Conservation (phyloP, 2,888 invertebrate species). For the Phaonia tiefii region DNA sequence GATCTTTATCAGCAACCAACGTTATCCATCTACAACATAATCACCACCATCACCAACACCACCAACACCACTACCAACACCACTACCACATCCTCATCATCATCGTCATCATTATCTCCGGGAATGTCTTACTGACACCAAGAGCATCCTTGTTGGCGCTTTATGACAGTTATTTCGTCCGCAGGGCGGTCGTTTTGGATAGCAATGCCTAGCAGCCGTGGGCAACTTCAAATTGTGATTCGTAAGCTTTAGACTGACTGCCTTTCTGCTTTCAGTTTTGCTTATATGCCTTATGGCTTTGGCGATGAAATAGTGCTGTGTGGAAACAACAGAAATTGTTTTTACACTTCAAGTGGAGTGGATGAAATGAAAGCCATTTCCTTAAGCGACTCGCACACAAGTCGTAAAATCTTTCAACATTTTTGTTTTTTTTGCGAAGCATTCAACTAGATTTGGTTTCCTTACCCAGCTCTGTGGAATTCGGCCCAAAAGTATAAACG, state of each 20-base stretch:
- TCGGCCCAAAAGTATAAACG: too few species aligned
- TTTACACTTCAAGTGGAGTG: constrained; percentile 2
- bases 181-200: constrained; percentile 61
- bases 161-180: constrained; percentile 51
- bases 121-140: constrained; percentile 20
- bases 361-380: constrained; percentile 52
- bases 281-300: too few species aligned
- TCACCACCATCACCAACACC: constrained; percentile 17
- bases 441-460: constrained; percentile 14
- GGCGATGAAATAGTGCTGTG: too few species aligned
- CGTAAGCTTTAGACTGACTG: constrained; percentile 33
- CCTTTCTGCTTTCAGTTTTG: constrained; percentile 20
- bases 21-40: constrained; percentile 19
- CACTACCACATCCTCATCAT: background rate
- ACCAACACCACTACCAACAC: constrained; percentile 8
- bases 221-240: constrained; percentile 51
- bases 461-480: background rate
- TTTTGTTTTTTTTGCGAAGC: background rate
- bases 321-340: constrained; percentile 15
- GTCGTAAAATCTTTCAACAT: constrained; percentile 27
- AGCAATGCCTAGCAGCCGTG: constrained; percentile 63
- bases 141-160: constrained; percentile 45
- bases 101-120: background rate
- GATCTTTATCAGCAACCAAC: constrained; percentile 74
- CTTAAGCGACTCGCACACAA: constrained; percentile 52